These are phyloP conservation scores for Caradrina clavipalpis DNA, from an alignment of 2,888 invertebrate species.

Conservation along the genomic window DNA sequence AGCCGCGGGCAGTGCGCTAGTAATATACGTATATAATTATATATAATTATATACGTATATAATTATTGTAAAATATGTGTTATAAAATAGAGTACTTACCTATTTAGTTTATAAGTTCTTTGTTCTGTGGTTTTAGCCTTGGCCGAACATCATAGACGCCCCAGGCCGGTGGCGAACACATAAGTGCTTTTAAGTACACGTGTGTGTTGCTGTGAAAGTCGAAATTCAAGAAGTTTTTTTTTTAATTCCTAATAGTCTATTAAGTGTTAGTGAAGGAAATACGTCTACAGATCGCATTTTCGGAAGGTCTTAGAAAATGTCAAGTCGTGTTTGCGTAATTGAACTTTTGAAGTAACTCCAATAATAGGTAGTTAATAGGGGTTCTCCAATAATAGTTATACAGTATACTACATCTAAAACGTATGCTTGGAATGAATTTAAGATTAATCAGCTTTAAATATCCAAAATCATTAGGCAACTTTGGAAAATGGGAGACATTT, in stretches of 20 bases:
- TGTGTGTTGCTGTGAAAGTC: no score
- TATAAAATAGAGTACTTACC: slow-evolving; percentile 8
- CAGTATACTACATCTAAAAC: no score
- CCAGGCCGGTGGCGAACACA: slow-evolving; percentile 25
- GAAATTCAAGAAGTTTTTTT: neutral
- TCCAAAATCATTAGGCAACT: no score
- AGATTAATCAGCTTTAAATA: no score
- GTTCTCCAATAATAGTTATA: no score
- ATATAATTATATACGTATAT: no score
- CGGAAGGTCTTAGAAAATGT: neutral
- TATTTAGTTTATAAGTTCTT: slow-evolving; percentile 30
- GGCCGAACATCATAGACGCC: slow-evolving; percentile 14
- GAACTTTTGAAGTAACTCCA: neutral
- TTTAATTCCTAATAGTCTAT: no score
- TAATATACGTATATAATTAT: no score
- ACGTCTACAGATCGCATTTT: neutral
- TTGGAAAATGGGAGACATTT: no score
- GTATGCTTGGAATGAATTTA: no score
- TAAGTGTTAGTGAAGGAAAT: neutral
- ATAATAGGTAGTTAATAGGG: no score
- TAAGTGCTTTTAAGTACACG: slow-evolving; percentile 15
- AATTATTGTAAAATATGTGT: slow-evolving; percentile 26
- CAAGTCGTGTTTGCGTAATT: neutral
- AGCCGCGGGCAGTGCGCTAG: no score
- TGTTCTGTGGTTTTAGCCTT: slow-evolving; percentile 10